Percentiles rank a stretch among this genome's conserved stretches.
phyloP scores from a whole-genome alignment of 2,888 invertebrate species.

The Oithona nana region DNA sequence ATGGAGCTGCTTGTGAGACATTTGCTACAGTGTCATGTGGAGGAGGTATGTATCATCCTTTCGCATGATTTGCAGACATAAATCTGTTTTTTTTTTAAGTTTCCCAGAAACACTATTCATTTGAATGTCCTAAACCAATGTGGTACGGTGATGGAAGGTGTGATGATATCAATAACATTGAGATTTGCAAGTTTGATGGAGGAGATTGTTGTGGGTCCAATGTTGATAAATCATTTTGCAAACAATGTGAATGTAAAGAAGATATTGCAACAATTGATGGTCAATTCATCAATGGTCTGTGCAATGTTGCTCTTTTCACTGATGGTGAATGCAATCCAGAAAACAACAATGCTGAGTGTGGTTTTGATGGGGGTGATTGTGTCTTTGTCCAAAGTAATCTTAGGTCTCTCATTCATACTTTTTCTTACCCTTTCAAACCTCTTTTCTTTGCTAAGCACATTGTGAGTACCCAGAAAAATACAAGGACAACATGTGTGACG shows the following conservation, averaged over 20 bases:
- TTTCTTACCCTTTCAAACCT: no score
- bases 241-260: neutral
- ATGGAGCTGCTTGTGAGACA: no score
- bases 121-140: no score
- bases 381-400: no score
- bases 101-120: no score
- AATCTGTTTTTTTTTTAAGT: no score
- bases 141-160: neutral
- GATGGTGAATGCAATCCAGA: neutral
- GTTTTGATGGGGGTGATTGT: neutral
- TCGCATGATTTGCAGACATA: no score
- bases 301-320: neutral
- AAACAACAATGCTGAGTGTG: neutral
- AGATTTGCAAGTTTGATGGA: neutral
- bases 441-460: neutral
- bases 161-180: neutral
- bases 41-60: no score
- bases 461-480: neutral
- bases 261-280: neutral
- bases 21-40: no score
- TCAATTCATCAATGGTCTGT: neutral
- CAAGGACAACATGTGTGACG: neutral
- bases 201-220: neutral
- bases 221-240: neutral
- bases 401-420: no score